phyloP scores from a whole-genome alignment of 2,888 invertebrate genomes.

The Eueremaeus valkanovi region DNA sequence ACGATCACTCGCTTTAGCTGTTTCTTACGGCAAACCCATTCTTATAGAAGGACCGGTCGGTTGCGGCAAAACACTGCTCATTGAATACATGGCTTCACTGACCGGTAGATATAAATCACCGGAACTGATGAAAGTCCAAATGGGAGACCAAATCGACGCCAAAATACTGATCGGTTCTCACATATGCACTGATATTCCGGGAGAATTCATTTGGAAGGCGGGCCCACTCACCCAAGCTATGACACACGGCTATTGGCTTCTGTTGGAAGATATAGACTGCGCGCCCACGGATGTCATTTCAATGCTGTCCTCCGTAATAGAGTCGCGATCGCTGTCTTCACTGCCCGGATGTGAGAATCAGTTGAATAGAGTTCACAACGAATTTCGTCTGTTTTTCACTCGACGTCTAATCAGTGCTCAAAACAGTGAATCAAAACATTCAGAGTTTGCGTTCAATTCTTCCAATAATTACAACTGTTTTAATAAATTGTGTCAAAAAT shows the following conservation, averaged over 20 bases:
- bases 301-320: conserved; percentile 75
- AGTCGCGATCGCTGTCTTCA: conserved; percentile 64
- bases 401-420: conserved; percentile 25
- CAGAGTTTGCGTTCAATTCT: conserved; percentile 39
- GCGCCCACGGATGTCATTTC: conserved; percentile 90
- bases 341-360: conserved; percentile 39
- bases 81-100: conserved; percentile 76
- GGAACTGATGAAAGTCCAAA: conserved; percentile 75
- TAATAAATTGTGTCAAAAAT: conserved; percentile 70
- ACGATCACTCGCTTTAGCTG: conserved; percentile 42
- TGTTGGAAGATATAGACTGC: conserved; percentile 91
- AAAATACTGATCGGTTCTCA: conserved; percentile 87
- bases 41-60: conserved; percentile 84
- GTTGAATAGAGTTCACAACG: conserved; percentile 31
- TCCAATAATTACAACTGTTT: conserved; percentile 43
- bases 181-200: conserved; percentile 91
- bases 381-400: conserved; percentile 44
- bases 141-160: conserved; percentile 95
- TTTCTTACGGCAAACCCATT: conserved; percentile 60
- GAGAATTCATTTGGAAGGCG: conserved; percentile 94
- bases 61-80: conserved; percentile 85
- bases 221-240: conserved; percentile 85
- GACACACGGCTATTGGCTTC: conserved; percentile 78
- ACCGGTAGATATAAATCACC: conserved; percentile 61
- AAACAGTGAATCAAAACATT: conserved; percentile 39